Evolutionary conservation across 2,113 vertebrate species (phyloP), one percentile per base, ranked within the genome.

Genomic region (Dendropsophus ebraccatus): DNA sequence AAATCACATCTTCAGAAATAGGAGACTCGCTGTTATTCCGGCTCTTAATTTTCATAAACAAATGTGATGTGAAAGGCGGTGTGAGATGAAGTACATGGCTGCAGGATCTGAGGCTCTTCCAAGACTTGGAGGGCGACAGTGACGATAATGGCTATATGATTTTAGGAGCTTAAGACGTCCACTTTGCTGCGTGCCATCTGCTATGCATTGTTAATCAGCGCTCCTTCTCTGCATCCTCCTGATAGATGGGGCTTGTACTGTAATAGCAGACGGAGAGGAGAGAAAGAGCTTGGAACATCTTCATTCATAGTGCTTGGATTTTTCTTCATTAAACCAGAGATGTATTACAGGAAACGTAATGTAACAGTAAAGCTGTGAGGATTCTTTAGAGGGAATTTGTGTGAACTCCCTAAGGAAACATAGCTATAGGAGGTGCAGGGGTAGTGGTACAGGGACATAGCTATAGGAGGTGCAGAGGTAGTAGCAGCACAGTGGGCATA

Each of bases 41-140:
- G 56, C 69, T 54, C 47, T 81, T 87, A 77, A 80, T 91, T 90
- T 89, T 23, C 56, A 83, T 86, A 25, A 82, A 54, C 47, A 91
- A 87, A 83, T 88, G 84, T 35, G 87, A 2, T 50, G 47, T 52
- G 58, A 60, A 88, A 0, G 52, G 23, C 28, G 54, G 69, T 54
- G 70, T 72, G 80, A 32, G 28, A 74, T 21, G 23, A 72, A 88
- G 41, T 52, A 88, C 87, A 30, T 25, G 32, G 70, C 37, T 4
- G 1, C 82, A 79, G 0, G 1, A 4, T 41, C 19, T 78, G 72
- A 30, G 52, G 13, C 79, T 87, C 88, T 87, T 85, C 35, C 56
- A 62, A 28, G 79, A 60, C 65, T 73, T 35, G 77, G 67, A 81
- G 69, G 35, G 32, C 74, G 65, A 77, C 32, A 60, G 65, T 47